A percentile compares a stretch with the other conserved stretches of the same genome.
Evolutionary conservation across 2,888 invertebrate species (phyloP).

Genomic region (Embidobia sp.): DNA sequence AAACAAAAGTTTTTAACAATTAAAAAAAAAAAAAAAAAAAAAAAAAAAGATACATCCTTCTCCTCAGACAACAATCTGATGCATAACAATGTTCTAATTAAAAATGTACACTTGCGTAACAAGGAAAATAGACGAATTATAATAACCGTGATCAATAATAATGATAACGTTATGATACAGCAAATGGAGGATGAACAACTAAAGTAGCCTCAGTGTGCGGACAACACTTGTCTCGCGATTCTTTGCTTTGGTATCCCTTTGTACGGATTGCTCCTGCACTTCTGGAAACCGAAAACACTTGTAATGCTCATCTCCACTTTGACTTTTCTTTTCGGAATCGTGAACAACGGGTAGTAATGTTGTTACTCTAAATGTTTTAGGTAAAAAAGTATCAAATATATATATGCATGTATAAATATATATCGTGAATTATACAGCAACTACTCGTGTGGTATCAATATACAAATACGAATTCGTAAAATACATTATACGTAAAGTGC

Average conservation of each 20-base stretch:
- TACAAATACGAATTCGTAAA: constrained; percentile 39
- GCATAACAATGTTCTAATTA: constrained; percentile 43
- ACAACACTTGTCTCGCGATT: constrained; percentile 78
- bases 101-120: constrained; percentile 49
- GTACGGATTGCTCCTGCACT: constrained; percentile 79
- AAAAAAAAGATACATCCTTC: not conserved
- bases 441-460: constrained; percentile 30
- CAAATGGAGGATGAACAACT: constrained; percentile 47
- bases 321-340: too few species aligned
- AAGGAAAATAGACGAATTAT: constrained; percentile 29
- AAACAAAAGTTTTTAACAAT: too few species aligned
- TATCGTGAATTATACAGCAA: constrained; percentile 24
- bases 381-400: constrained; percentile 61
- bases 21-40: not conserved
- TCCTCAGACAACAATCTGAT: constrained; percentile 23
- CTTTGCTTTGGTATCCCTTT: constrained; percentile 81
- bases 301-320: too few species aligned
- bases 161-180: constrained; percentile 56
- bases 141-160: constrained; percentile 24
- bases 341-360: too few species aligned
- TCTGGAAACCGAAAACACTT: constrained; percentile 72
- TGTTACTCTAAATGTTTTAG: constrained; percentile 21
- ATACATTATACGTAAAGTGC: constrained; percentile 49
- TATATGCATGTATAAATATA: constrained; percentile 36
- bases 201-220: constrained; percentile 77